phyloP scores from a whole-genome alignment of 2,797 vertebrate species.

The Pogonophryne albipinna region DNA sequence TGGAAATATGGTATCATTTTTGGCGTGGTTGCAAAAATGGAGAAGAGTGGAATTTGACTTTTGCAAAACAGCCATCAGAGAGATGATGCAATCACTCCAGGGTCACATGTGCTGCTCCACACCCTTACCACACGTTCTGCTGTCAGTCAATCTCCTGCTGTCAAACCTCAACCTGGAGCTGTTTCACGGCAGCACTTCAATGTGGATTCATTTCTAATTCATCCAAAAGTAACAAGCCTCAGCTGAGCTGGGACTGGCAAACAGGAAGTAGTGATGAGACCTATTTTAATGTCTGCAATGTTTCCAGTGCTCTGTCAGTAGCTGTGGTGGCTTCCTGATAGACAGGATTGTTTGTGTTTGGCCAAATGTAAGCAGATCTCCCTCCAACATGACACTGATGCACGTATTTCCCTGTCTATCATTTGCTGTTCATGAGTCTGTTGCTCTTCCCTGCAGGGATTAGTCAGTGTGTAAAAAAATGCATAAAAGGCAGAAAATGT shows the following conservation, averaged over 20 bases:
- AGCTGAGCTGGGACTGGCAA: slow-evolving; percentile 42
- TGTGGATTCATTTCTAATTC: slow-evolving; percentile 35
- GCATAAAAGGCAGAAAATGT: no score
- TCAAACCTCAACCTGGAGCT: slow-evolving; percentile 32
- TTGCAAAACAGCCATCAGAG: slow-evolving; percentile 4
- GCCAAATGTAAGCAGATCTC: slow-evolving; percentile 68
- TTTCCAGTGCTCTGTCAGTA: slow-evolving; percentile 70
- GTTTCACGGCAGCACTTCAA: slow-evolving; percentile 29
- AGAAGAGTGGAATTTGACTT: not conserved
- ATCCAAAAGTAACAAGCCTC: slow-evolving; percentile 53
- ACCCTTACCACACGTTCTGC: slow-evolving; percentile 22
- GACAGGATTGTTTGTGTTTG: slow-evolving; percentile 56
- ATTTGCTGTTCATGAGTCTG: slow-evolving; percentile 20
- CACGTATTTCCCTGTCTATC: slow-evolving; percentile 29
- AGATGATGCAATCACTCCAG: slow-evolving; percentile 17
- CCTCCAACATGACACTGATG: slow-evolving; percentile 42
- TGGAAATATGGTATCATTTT: not conserved
- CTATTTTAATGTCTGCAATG: slow-evolving; percentile 78
- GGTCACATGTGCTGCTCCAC: slow-evolving; percentile 14
- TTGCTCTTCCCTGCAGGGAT: slow-evolving; percentile 2
- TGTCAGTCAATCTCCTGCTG: slow-evolving; percentile 37
- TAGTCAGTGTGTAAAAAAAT: no score
- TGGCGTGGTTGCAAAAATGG: not conserved
- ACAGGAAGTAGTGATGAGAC: slow-evolving; percentile 43
- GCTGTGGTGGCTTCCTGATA: slow-evolving; percentile 67